Conservation (phyloP, 2,113 vertebrate species). For the Pithys albifrons region DNA sequence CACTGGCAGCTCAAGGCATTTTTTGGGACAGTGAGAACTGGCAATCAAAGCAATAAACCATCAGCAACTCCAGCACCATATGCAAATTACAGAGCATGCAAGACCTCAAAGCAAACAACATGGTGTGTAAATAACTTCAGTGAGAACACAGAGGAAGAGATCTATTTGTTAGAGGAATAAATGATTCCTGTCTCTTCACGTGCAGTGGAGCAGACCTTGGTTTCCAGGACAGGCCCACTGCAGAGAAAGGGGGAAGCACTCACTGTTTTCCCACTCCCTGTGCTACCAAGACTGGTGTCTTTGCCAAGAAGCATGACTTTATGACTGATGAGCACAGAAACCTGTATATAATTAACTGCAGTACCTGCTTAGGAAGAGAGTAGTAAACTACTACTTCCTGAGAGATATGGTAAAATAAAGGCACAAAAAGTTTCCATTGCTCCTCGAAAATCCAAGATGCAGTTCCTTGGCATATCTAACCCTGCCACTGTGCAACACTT, state of each 20-base stretch:
- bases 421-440: not conserved
- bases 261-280: fast-evolving
- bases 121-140: not conserved
- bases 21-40: not conserved
- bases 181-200: not conserved
- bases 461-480: not conserved
- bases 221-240: not conserved
- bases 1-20: not conserved
- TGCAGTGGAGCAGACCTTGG: fast-evolving
- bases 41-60: not conserved
- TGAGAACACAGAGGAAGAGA: not conserved
- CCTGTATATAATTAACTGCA: not conserved
- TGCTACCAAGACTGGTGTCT: not conserved
- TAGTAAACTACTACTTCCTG: not conserved
- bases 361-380: not conserved
- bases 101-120: conserved; percentile 33
- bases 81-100: not conserved
- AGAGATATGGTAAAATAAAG: not conserved
- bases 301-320: not conserved
- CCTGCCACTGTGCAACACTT: not conserved
- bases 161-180: not conserved
- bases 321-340: not conserved
- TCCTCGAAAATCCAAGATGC: not conserved
- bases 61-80: not conserved
- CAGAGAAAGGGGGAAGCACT: not conserved